Evolutionary conservation across 2,113 vertebrate genomes (phyloP).

Genomic region (Tylochromis polylepis): DNA sequence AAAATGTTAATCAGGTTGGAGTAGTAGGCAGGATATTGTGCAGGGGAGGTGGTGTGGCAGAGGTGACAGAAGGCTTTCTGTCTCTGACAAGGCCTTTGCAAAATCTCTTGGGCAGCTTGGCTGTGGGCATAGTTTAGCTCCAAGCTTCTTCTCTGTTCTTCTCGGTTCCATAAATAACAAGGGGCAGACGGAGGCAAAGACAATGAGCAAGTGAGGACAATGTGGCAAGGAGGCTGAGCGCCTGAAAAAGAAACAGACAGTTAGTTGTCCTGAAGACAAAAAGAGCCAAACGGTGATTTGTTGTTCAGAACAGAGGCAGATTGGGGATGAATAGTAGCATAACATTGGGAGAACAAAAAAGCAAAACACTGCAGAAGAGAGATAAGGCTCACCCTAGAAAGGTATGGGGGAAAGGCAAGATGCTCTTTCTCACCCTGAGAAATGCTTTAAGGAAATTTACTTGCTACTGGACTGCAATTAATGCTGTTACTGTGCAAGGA

Average conservation of each 20-base stretch:
- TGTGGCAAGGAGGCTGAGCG: conserved; percentile 55
- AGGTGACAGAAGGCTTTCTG: conserved; percentile 41
- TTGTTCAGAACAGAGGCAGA: conserved; percentile 65
- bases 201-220: conserved; percentile 61
- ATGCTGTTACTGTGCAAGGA: neutral
- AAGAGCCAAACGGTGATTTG: conserved; percentile 67
- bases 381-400: conserved; percentile 60
- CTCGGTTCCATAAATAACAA: conserved; percentile 61
- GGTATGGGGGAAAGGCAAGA: conserved; percentile 48
- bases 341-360: conserved; percentile 70
- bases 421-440: conserved; percentile 45
- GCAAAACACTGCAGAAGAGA: conserved; percentile 53
- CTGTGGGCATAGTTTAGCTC: conserved; percentile 33
- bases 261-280: conserved; percentile 66
- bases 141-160: conserved; percentile 31
- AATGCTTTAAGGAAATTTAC: conserved; percentile 35
- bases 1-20: conserved; percentile 25
- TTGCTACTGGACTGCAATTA: conserved; percentile 18
- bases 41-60: neutral
- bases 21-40: neutral
- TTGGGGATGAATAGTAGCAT: conserved; percentile 69
- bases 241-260: conserved; percentile 65
- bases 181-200: conserved; percentile 53
- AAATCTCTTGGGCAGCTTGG: conserved; percentile 43
- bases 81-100: conserved; percentile 24